Percentiles rank a stretch among this genome's conserved stretches.
Conservation (phyloP, 1,140 invertebrate genomes). For the Sitobion miscanthi region DNA sequence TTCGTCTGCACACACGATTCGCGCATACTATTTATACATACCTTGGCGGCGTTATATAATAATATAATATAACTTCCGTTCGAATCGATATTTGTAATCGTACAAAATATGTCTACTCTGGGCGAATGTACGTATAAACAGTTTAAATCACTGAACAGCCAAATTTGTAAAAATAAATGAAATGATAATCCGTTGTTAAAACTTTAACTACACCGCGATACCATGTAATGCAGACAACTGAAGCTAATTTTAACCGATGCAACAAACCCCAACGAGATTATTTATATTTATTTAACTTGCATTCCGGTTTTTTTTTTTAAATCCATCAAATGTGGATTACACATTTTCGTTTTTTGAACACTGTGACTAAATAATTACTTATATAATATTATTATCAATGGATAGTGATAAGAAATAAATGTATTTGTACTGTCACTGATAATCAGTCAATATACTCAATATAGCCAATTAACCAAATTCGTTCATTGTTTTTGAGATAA, state of each 20-base stretch:
- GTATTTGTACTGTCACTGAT: neutral
- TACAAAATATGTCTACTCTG: neutral
- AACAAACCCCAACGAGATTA: neutral
- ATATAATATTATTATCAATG: conserved; percentile 17
- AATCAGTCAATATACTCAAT: neutral
- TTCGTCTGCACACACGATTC: neutral
- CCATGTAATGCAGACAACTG: neutral
- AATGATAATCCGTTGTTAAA: neutral
- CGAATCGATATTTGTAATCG: neutral
- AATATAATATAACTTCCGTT: neutral
- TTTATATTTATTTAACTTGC: neutral
- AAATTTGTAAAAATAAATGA: neutral
- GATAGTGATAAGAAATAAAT: neutral
- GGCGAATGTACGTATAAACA: neutral
- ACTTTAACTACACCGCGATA: neutral
- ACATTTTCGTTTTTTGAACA: neutral
- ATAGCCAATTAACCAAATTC: neutral
- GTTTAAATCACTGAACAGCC: neutral
- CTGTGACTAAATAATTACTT: neutral
- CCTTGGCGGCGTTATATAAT: neutral
- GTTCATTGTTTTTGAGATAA: neutral
- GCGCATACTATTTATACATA: neutral
- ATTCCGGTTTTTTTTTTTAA: neutral
- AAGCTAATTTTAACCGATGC: neutral
- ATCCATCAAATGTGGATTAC: neutral